Evolutionary conservation across 2,113 vertebrate species (phyloP).

Genomic region (Cololabis saira): DNA sequence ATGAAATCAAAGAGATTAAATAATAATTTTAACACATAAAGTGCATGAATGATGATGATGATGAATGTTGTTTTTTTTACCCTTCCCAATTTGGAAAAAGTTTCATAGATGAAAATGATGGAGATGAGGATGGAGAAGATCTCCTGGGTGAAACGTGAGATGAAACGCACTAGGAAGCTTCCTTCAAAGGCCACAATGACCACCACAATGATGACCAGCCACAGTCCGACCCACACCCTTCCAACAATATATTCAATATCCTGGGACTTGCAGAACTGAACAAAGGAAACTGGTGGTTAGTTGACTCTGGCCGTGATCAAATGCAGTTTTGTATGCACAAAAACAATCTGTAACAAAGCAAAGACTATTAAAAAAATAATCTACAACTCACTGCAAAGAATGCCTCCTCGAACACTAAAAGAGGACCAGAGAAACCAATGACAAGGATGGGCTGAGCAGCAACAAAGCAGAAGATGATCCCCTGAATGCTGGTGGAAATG

Average conservation of each 20-base stretch:
- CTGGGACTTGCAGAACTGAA: conserved; percentile 86
- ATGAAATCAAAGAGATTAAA: not conserved
- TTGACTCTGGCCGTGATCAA: not conserved
- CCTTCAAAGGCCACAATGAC: conserved; percentile 91
- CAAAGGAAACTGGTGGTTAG: conserved; percentile 7
- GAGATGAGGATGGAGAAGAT: conserved; percentile 99
- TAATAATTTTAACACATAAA: too few species aligned
- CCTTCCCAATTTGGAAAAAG: conserved; percentile 90
- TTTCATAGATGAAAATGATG: conserved; percentile 98
- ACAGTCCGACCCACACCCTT: conserved; percentile 94
- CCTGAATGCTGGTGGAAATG: conserved; percentile 89
- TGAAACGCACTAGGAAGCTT: conserved; percentile 95
- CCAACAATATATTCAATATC: conserved; percentile 90
- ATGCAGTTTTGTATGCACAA: not conserved
- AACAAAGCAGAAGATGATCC: conserved; percentile 89
- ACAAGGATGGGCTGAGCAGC: conserved; percentile 94
- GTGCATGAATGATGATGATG: too few species aligned
- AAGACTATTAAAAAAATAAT: not conserved
- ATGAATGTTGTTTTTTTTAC: conserved; percentile 69
- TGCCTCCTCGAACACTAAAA: conserved; percentile 95
- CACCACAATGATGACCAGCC: conserved; percentile 92
- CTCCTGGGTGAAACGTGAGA: conserved; percentile 98
- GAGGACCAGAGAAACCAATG: conserved; percentile 95
- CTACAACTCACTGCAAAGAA: conserved; percentile 84
- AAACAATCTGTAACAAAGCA: not conserved